Base-by-base conservation (phyloP, 2,888 invertebrate species). In the Brachynemurus nebulosus region DNA sequence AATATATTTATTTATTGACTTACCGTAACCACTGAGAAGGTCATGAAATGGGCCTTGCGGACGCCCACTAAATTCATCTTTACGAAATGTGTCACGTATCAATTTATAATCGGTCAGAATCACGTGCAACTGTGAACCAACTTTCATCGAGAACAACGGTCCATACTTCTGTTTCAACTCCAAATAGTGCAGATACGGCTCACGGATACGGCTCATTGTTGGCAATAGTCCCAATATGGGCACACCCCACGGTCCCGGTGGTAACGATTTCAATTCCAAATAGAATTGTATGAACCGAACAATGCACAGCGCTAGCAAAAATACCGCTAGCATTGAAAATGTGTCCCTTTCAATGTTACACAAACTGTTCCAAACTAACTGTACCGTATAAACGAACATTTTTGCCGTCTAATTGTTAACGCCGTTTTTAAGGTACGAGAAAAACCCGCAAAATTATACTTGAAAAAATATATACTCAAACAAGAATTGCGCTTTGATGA, bases 221-320 rank as follows among this genome's bases (percentile, higher is more conserved):
- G 84, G 82, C 51, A 91, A 66, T 59, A 83, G 88, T 48, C 92
- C 91, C 45, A 89, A 70, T 42, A 90, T 68, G 16, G 91, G 91
- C 4, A 86, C 67, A 2, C 90, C 88, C 82, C 84, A 84, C 3
- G 91, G 91, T 3, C 91, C 91, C 1, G 91, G 91, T 1, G 91
- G 91, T 52, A 89, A 66, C 51, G 70, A 65, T 53, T 50, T 59
- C 20, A 17, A 20, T 18, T 63, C 59, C 49, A 54, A 61, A 36
- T 59, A 47, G 44, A 57, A 48, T 49, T 65, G 64, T n/a, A 64
- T 21, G 12, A 54, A 51, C 41, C 65, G 59, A 42, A 65, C 66
- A 16, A 58, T 21, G 23, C 61, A 55, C 53, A 76, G 52, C 53
- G 66, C 70, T 49, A 61, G 62, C 51, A 68, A 52, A 56, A 70